Percentiles rank a stretch among this genome's conserved stretches.
These are phyloP conservation scores for Xylota sylvarum DNA, from an alignment of 2,888 invertebrate genomes.

Conservation along the genomic window DNA sequence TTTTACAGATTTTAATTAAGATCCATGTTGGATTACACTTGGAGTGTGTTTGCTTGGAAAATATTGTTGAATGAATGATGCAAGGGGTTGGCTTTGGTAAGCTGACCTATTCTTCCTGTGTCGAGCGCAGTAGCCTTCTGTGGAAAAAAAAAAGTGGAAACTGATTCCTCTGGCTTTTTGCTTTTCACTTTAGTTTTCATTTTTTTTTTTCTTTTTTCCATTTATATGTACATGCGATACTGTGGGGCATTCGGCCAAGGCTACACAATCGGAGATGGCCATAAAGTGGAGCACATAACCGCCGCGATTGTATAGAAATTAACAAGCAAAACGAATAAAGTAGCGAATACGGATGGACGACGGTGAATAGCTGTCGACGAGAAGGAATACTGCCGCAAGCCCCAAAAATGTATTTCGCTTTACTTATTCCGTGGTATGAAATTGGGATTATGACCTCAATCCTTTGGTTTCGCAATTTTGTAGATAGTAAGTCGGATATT, in stretches of 20 bases:
- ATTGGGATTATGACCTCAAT: conserved; percentile 62
- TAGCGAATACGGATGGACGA: conserved; percentile 2
- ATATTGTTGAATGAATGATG: conserved; percentile 71
- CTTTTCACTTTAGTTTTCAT: conserved; percentile 19
- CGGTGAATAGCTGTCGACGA: not conserved
- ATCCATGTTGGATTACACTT: conserved; percentile 71
- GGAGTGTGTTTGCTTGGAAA: conserved; percentile 69
- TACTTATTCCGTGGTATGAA: conserved; percentile 45
- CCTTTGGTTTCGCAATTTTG: conserved; percentile 41
- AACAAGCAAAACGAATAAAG: conserved; percentile 65
- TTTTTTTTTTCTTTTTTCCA: conserved; percentile 18
- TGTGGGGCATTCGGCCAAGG: conserved; percentile 75
- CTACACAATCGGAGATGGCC: conserved; percentile 62
- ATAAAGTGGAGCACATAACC: conserved; percentile 67
- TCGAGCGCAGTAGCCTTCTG: conserved; percentile 29
- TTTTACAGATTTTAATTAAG: conserved; percentile 76
- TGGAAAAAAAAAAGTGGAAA: conserved; percentile 25
- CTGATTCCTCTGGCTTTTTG: conserved; percentile 34
- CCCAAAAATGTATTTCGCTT: conserved; percentile 46
- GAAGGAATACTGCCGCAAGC: conserved; percentile 25
- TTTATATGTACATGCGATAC: conserved; percentile 59
- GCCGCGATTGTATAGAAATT: conserved; percentile 68
- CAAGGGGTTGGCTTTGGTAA: conserved; percentile 61
- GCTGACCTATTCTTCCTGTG: conserved; percentile 54
- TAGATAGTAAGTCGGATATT: conserved; percentile 3